Base-by-base conservation (phyloP, 2,797 vertebrate species). In the Mus minutoides region DNA sequence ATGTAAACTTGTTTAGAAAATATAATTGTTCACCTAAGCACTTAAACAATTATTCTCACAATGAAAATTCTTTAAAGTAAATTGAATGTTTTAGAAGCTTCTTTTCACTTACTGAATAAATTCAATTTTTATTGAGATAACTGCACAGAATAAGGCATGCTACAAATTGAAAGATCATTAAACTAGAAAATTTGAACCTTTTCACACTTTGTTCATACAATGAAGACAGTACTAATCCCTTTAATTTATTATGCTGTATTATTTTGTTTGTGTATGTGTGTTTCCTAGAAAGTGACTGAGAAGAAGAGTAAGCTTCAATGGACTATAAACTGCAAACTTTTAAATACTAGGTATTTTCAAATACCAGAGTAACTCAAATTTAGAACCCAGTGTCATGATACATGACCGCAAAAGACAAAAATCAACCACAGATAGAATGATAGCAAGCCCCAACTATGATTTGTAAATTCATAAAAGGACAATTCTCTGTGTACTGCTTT, bases 51-150 rank as follows among this genome's bases (percentile, higher is more conserved):
- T 90, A 97, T 83, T 97, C 84, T 90, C 93, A 54, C 75, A 91
- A 77, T 37, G 21, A 52, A 76, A 96, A 75, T 87, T 97, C 92
- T 94, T 9, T 79, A 64, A 91, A 94, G 69, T 83, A 75, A 69
- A 94, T 29, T 94, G 34, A 92, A 92, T 95, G 75, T 10, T 96
- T 92, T 78, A 52, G 92, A 92, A 96, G 14, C 46, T 96, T 60
- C 52, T 95, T 97, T 97, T 97, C 17, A 94, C 6, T 83, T 92
- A 80, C 4, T 91, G 52, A 56, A 52, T 60, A 90, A 40, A 96
- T 97, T 97, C 91, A 90, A 37, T 52, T 96, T 88, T 90, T 34
- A 96, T 93, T 92, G 96, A 62, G n/a, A 96, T 3, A 92, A 91
- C 17, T 31, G 17, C 34, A 83, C 43, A 58, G 26, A 96, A 96